A percentile compares a stretch with the other conserved stretches of the same genome.
phyloP scores from a whole-genome alignment of 2,797 vertebrate species.

The Pangasius krempfi region DNA sequence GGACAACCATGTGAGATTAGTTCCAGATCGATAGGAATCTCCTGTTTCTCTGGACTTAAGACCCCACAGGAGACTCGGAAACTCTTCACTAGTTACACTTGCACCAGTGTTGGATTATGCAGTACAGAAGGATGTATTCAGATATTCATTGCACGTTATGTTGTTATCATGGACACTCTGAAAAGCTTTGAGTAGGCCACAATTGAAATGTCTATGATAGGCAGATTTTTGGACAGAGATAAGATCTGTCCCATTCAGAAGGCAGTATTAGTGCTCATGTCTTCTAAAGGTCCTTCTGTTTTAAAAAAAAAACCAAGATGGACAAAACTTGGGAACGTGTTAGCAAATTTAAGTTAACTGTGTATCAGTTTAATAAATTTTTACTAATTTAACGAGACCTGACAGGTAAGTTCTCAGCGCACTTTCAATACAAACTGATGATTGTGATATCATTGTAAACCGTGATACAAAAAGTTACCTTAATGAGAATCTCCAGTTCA shows the following conservation, averaged over 20 bases:
- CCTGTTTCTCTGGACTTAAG: background rate
- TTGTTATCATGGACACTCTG: background rate
- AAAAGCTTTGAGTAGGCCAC: background rate
- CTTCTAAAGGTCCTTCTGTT: background rate
- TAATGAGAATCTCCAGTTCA: slow-evolving; percentile 90
- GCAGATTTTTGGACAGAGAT: background rate
- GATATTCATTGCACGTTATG: background rate
- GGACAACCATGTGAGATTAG: background rate
- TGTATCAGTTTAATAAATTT: background rate
- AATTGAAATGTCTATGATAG: background rate
- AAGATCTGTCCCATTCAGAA: background rate
- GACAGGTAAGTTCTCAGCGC: background rate
- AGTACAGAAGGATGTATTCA: background rate
- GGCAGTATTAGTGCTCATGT: background rate
- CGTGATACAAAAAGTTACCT: slow-evolving; percentile 72
- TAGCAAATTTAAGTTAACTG: background rate
- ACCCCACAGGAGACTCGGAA: background rate
- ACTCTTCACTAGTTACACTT: background rate
- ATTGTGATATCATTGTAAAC: background rate
- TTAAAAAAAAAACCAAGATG: background rate
- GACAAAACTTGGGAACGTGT: background rate
- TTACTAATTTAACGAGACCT: background rate
- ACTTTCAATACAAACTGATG: background rate
- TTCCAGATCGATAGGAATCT: background rate
- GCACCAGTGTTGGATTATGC: background rate